Evolutionary conservation across 2,888 invertebrate genomes (phyloP).

Genomic region (Agrotis ipsilon): DNA sequence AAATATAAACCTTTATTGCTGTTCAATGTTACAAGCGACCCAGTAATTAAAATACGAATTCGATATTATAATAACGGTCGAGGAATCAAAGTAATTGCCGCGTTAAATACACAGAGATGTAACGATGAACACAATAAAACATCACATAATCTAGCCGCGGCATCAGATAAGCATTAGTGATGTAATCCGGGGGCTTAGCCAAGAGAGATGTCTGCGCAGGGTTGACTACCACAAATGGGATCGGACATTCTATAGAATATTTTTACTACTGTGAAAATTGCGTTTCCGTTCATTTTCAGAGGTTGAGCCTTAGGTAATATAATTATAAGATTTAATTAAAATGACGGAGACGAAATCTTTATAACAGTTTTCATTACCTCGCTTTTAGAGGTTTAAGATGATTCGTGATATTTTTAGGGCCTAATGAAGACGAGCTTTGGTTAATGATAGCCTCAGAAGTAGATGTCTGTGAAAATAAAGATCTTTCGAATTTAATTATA

Average conservation of each 20-base stretch:
- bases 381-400: constrained; percentile 31
- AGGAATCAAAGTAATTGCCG: constrained; percentile 61
- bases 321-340: constrained; percentile 49
- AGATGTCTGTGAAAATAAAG: constrained; percentile 26
- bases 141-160: constrained; percentile 71
- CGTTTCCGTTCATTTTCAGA: constrained; percentile 25
- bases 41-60: constrained; percentile 56
- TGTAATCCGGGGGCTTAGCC: constrained; percentile 68
- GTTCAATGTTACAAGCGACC: constrained; percentile 33
- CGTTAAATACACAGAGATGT: constrained; percentile 63
- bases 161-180: constrained; percentile 74
- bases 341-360: constrained; percentile 37
- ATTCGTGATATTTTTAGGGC: constrained; percentile 37
- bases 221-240: constrained; percentile 42
- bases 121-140: constrained; percentile 72
- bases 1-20: constrained; percentile 46
- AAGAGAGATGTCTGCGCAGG: constrained; percentile 53
- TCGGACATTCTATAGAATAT: constrained; percentile 13
- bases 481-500: constrained; percentile 24
- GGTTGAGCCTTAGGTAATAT: constrained; percentile 23
- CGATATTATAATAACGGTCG: constrained; percentile 62
- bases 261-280: constrained; percentile 18
- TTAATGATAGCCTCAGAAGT: constrained; percentile 39
- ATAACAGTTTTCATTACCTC: constrained; percentile 45
- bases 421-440: constrained; percentile 22